Percentiles rank a stretch among this genome's conserved stretches.
These are phyloP conservation scores for Dioctria rufipes DNA, from an alignment of 2,888 invertebrate species.

Conservation along the genomic window DNA sequence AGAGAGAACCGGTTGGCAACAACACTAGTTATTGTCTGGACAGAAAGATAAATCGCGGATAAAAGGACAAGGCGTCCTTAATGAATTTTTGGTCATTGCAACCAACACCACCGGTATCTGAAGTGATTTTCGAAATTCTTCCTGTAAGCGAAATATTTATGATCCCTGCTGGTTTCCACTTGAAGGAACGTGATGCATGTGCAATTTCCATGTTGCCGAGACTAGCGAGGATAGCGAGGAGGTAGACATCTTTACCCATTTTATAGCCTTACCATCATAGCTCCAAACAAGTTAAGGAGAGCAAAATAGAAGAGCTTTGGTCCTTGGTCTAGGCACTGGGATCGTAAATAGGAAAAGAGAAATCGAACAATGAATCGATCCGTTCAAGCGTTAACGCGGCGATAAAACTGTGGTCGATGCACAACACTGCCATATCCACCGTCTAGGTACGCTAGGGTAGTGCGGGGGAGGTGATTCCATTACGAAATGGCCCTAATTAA, in stretches of 20 bases:
- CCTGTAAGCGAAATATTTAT: slow-evolving; percentile 36
- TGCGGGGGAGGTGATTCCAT: not conserved
- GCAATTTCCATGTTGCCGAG: slow-evolving; percentile 36
- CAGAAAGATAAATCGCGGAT: slow-evolving; percentile 47
- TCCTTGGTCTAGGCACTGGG: slow-evolving; percentile 3
- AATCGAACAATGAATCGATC: slow-evolving; percentile 46
- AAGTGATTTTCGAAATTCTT: slow-evolving; percentile 45
- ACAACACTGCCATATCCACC: not conserved
- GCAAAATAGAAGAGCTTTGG: not conserved
- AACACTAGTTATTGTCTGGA: slow-evolving; percentile 34
- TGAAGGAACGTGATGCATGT: slow-evolving; percentile 40
- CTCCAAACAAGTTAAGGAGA: not conserved
- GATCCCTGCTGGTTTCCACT: slow-evolving; percentile 29
- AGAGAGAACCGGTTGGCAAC: slow-evolving; percentile 11
- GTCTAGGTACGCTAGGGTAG: not conserved
- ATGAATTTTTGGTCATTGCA: slow-evolving; percentile 48
- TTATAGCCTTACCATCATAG: not conserved
- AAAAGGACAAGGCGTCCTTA: slow-evolving; percentile 46
- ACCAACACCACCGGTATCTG: slow-evolving; percentile 16
- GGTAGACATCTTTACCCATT: not conserved
- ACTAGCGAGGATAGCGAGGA: no score
- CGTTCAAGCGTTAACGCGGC: slow-evolving; percentile 40
- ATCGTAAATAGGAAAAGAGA: slow-evolving; percentile 23
- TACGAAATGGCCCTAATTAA: slow-evolving; percentile 28
- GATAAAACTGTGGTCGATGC: slow-evolving; percentile 41